phyloP scores from a whole-genome alignment of 2,888 invertebrate species.

The Aphodius granarius region DNA sequence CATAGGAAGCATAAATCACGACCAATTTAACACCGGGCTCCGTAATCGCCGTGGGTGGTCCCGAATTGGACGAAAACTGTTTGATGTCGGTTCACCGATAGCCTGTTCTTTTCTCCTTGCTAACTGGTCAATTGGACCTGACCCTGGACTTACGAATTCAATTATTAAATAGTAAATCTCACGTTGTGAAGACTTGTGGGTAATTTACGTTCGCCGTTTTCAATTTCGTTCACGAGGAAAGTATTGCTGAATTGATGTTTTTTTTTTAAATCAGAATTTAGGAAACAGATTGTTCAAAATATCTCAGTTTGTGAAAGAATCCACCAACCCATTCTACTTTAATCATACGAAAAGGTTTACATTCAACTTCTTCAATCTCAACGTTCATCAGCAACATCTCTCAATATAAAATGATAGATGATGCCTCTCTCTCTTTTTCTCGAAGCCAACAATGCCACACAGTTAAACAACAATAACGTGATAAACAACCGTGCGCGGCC shows the following conservation, averaged over 20 bases:
- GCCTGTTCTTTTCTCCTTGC: not conserved
- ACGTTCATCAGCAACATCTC: not conserved
- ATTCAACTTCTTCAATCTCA: not conserved
- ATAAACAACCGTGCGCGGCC: not conserved
- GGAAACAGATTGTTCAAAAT: no score
- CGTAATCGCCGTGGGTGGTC: conserved; percentile 20
- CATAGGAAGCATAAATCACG: conserved; percentile 21
- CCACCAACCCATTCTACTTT: no score
- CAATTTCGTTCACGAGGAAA: not conserved
- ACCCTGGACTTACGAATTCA: not conserved
- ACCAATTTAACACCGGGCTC: conserved; percentile 17
- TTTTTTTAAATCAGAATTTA: no score
- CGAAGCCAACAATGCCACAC: not conserved
- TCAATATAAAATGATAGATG: not conserved
- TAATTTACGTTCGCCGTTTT: not conserved
- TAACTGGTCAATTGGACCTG: not conserved
- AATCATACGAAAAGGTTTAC: no score
- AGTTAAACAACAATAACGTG: not conserved
- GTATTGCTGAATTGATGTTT: not conserved
- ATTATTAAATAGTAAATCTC: not conserved
- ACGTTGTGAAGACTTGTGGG: no score
- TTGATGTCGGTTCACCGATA: not conserved
- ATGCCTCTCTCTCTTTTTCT: not conserved
- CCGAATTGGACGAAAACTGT: not conserved
- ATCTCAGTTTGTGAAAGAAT: not conserved